These are phyloP conservation scores for Phoenoteleia sp. DNA, from an alignment of 2,888 invertebrate genomes.

Conservation along the genomic window DNA sequence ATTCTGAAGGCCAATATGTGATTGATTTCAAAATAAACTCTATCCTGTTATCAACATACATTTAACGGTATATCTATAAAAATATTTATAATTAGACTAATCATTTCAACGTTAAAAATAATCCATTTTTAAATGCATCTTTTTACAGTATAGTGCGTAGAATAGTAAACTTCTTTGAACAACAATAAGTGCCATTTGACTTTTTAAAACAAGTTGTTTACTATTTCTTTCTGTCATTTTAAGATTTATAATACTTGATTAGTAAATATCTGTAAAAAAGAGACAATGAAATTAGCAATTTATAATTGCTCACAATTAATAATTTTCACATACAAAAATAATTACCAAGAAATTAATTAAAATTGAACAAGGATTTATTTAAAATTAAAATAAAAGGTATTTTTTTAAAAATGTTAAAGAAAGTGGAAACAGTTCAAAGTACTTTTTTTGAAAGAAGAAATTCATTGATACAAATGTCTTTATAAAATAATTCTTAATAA, in stretches of 20 bases:
- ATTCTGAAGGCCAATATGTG: not conserved
- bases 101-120: slow-evolving; percentile 23
- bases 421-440: too few species aligned
- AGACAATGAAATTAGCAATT: too few species aligned
- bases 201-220: slow-evolving; percentile 26
- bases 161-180: slow-evolving; percentile 1
- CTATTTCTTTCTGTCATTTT: slow-evolving; percentile 17
- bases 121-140: slow-evolving; percentile 4
- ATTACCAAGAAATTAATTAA: too few species aligned
- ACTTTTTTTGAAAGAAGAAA: too few species aligned
- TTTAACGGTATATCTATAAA: slow-evolving; percentile 19
- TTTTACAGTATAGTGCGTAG: slow-evolving; percentile 22
- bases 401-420: too few species aligned
- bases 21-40: slow-evolving; percentile 39
- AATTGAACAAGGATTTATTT: too few species aligned
- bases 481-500: too few species aligned
- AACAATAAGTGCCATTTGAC: slow-evolving; percentile 24
- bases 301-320: too few species aligned
- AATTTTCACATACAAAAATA: too few species aligned
- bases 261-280: too few species aligned
- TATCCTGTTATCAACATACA: slow-evolving; percentile 4
- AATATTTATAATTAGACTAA: slow-evolving; percentile 29
- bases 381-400: too few species aligned
- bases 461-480: too few species aligned
- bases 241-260: not conserved